Base-by-base conservation (phyloP, 2,888 invertebrate genomes). In the Rutpela maculata region DNA sequence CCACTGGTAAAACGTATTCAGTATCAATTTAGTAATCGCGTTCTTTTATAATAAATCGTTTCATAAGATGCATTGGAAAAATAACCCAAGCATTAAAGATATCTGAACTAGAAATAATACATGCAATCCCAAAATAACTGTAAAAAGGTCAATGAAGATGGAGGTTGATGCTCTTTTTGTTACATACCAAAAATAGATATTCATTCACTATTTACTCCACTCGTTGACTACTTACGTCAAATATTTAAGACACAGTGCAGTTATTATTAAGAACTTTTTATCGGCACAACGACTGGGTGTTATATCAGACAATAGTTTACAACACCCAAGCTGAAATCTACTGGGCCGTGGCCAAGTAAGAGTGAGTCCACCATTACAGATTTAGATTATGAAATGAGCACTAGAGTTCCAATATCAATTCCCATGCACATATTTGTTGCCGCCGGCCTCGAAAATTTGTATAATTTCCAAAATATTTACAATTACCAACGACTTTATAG, bases 361-460 rank as follows among this genome's bases (percentile, higher is more conserved):
- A 57, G 26, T 50, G 43, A 66, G 57, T 38, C 38, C 66, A 67
- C 62, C 50, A 65, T 73, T 56, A 68, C 77, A 74, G 79, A 79
- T 75, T 78, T 80, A 80, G 78, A 80, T 73, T 70, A 65, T 70
- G 78, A 71, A 76, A 78, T 67, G 62, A 55, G 38, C 35, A 69
- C 26, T 26, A 59, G 72, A 43, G 35, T 22, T 67, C 55, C 6
- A 71, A 66, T 43, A n/a, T 57, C 62, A 11, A 66, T 57, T 75
- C 50, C 74, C 71, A 77, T 77, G 79, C 77, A 62, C 78, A 74
- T 76, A 76, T 76, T 76, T 74, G 78, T 76, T 72, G 63, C 62
- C 62, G 57, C 71, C 38, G 55, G 12, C 22, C n/a, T 65, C 50
- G 19, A n/a, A 31, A 22, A 60, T 35, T 43, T 60, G 63, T 38